phyloP scores from a whole-genome alignment of 2,888 invertebrate species.

The Acleris emargana region DNA sequence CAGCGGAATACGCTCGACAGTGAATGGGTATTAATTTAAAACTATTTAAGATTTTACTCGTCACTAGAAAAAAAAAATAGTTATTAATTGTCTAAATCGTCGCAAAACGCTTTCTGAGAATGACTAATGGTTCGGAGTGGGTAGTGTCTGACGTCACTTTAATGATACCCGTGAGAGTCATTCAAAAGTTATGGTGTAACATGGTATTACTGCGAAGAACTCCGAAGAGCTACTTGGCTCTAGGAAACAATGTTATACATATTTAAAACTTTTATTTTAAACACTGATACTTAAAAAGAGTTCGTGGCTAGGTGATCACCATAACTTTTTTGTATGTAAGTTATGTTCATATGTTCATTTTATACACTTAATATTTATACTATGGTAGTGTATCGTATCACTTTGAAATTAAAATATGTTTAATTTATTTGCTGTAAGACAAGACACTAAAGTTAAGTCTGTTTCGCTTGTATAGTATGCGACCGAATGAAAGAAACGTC shows the following conservation, averaged over 20 bases:
- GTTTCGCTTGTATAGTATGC: slow-evolving; percentile 45
- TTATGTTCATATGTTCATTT: slow-evolving; percentile 32
- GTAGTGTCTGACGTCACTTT: slow-evolving; percentile 10
- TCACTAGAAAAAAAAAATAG: neutral
- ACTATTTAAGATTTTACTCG: neutral
- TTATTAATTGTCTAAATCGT: neutral
- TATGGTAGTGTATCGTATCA: slow-evolving; percentile 26
- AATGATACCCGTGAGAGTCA: slow-evolving; percentile 22
- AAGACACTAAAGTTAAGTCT: slow-evolving; percentile 50
- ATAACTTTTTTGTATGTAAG: slow-evolving; percentile 28
- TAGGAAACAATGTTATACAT: slow-evolving; percentile 17
- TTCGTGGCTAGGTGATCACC: slow-evolving; percentile 26
- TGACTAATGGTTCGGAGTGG: slow-evolving; percentile 3
- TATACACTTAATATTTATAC: slow-evolving; percentile 36
- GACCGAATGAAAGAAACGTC: neutral
- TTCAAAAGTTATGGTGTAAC: slow-evolving; percentile 24
- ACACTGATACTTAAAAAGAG: slow-evolving; percentile 20
- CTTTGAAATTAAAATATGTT: slow-evolving; percentile 44
- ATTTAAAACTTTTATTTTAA: slow-evolving; percentile 7
- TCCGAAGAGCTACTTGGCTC: slow-evolving; percentile 8
- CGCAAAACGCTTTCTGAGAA: neutral
- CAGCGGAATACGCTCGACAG: no score
- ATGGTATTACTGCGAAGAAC: slow-evolving; percentile 12
- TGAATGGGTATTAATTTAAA: no score
- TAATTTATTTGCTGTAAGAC: slow-evolving; percentile 57